phyloP scores from a whole-genome alignment of 2,888 invertebrate species.

The Cryptophagus acutangulus region DNA sequence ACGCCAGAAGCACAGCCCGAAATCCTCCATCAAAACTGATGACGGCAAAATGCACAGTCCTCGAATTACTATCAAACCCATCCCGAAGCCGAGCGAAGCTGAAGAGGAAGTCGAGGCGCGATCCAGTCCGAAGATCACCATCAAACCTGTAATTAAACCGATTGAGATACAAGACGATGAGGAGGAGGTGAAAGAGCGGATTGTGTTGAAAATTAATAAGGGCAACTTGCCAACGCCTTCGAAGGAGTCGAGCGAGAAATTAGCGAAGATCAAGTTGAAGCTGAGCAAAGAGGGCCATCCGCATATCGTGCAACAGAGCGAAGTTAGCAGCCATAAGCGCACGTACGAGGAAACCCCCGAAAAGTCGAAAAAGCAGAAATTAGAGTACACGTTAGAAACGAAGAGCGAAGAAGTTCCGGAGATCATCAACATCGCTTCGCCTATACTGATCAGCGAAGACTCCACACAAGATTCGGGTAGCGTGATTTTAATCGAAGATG shows the following conservation, averaged over 20 bases:
- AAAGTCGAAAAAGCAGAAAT: slow-evolving; percentile 25
- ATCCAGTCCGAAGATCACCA: slow-evolving; percentile 48
- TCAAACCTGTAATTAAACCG: slow-evolving; percentile 51
- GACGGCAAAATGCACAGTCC: slow-evolving; percentile 42
- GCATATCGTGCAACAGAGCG: slow-evolving; percentile 39
- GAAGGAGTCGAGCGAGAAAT: slow-evolving; percentile 42
- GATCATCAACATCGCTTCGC: slow-evolving; percentile 15
- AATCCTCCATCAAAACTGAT: slow-evolving; percentile 45
- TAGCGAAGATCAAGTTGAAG: slow-evolving; percentile 54
- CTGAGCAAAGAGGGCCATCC: slow-evolving; percentile 49
- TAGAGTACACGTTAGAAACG: slow-evolving; percentile 6
- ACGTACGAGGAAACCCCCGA: slow-evolving; percentile 24
- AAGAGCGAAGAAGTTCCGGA: slow-evolving; percentile 1
- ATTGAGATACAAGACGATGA: slow-evolving; percentile 44
- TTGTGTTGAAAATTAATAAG: slow-evolving; percentile 63
- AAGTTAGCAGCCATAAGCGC: slow-evolving; percentile 19
- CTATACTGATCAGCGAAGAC: slow-evolving; percentile 35
- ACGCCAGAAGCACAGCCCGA: slow-evolving; percentile 36
- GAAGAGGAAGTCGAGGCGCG: slow-evolving; percentile 41
- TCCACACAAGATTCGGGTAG: slow-evolving; percentile 33
- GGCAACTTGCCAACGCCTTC: slow-evolving; percentile 37
- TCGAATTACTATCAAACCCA: slow-evolving; percentile 50
- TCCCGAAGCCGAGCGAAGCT: slow-evolving; percentile 50
- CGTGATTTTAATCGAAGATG: slow-evolving; percentile 25
- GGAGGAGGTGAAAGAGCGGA: slow-evolving; percentile 48